These are phyloP conservation scores for Brachionus paranguensis DNA, from an alignment of 1,140 invertebrate species.

Conservation along the genomic window DNA sequence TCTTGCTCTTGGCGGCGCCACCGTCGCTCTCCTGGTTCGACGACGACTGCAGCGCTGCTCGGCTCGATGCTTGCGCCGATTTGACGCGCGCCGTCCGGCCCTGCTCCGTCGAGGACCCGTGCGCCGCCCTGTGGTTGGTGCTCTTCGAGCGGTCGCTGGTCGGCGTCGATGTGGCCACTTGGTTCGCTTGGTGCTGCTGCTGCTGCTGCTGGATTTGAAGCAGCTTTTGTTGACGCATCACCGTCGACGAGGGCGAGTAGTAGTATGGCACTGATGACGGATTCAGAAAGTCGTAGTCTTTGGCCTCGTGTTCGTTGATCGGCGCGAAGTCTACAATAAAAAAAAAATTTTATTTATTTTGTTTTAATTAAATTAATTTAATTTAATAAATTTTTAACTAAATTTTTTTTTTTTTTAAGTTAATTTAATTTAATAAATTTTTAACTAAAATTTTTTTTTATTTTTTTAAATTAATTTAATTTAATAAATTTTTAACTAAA, in stretches of 20 bases:
- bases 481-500: no score
- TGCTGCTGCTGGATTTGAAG: background rate
- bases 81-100: background rate
- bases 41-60: background rate
- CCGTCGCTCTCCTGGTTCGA: background rate
- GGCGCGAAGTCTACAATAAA: background rate
- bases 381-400: background rate
- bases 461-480: no score
- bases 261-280: background rate
- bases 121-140: background rate
- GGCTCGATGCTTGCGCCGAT: background rate
- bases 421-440: no score
- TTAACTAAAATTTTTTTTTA: no score
- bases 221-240: conserved; percentile 13
- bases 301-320: background rate
- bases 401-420: no score
- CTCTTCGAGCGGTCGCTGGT: background rate
- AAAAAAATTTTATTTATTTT: background rate
- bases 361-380: background rate
- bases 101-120: no score
- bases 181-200: background rate
- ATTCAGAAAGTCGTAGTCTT: conserved; percentile 18
- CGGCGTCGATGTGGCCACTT: background rate
- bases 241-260: conserved; percentile 14
- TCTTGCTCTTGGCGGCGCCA: background rate